Evolutionary conservation across 92 coral and sea anemone species (phyloP).

Genomic region (Porites divaricata): DNA sequence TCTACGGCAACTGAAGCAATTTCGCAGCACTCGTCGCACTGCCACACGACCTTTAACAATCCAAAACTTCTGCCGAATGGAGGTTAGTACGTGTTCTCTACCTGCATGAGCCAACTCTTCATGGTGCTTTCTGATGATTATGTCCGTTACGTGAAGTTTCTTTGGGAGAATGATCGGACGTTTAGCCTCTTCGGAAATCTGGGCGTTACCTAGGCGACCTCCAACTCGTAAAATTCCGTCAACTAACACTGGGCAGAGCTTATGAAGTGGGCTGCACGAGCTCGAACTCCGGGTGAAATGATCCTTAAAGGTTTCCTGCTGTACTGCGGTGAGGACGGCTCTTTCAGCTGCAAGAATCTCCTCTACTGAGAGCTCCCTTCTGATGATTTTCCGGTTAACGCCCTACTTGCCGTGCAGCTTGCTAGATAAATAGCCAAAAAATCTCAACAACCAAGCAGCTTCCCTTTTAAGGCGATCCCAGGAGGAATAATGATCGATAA

Average conservation of each 20-base stretch:
- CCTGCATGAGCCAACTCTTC: slow-evolving; percentile 55
- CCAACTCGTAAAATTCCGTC: slow-evolving; percentile 27
- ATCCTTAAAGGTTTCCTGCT: not conserved
- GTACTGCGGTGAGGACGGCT: not conserved
- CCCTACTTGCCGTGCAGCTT: not conserved
- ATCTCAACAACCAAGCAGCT: not conserved
- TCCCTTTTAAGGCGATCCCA: not conserved
- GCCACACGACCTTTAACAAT: slow-evolving; percentile 49
- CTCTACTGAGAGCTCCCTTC: not conserved
- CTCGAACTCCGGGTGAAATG: not conserved
- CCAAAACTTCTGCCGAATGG: slow-evolving; percentile 56
- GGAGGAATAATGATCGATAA: not conserved
- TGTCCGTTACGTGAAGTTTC: slow-evolving; percentile 6
- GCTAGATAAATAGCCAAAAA: not conserved
- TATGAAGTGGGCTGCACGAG: slow-evolving; percentile 11
- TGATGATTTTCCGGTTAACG: not conserved
- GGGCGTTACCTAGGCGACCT: slow-evolving; percentile 26
- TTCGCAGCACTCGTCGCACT: slow-evolving; percentile 40
- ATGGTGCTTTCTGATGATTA: slow-evolving; percentile 58
- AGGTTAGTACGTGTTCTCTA: slow-evolving; percentile 50
- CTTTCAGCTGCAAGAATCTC: not conserved
- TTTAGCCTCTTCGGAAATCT: slow-evolving; percentile 5
- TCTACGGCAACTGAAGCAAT: slow-evolving; percentile 52
- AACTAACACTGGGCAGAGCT: slow-evolving; percentile 20
- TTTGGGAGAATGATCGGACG: not conserved